phyloP scores from a whole-genome alignment of 2,113 vertebrate genomes.

The Synodontis membranacea region DNA sequence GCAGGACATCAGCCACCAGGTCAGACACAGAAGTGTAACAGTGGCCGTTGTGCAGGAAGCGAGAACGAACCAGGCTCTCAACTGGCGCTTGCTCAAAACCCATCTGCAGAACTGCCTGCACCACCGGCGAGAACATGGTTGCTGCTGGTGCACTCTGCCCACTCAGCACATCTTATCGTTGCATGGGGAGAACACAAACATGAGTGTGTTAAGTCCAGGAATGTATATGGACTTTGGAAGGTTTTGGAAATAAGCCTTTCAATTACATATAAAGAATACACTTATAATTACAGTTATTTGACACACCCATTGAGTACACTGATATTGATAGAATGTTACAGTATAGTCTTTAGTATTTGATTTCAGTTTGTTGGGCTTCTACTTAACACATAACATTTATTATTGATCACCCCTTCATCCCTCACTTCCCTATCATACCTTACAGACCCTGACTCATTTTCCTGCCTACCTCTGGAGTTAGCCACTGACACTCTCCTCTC shows the following conservation, averaged over 20 bases:
- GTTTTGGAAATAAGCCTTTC: too few relatives aligned
- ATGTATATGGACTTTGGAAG: too few relatives aligned
- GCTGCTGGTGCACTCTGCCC: slow-evolving; percentile 53
- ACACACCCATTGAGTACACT: background rate
- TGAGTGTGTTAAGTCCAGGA: background rate
- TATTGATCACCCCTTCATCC: too few relatives aligned
- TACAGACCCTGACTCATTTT: too few relatives aligned
- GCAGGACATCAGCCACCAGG: slow-evolving; percentile 74
- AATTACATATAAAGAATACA: background rate
- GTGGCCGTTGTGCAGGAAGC: slow-evolving; percentile 68
- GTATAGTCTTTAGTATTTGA: background rate
- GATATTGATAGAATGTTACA: background rate
- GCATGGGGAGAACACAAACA: background rate
- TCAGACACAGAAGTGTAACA: slow-evolving; percentile 71
- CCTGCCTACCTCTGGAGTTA: too few relatives aligned
- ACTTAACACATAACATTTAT: too few relatives aligned
- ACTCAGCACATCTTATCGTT: slow-evolving; percentile 50
- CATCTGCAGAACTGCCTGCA: slow-evolving; percentile 76
- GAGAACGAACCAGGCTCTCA: slow-evolving; percentile 70
- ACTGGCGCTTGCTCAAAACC: slow-evolving; percentile 73
- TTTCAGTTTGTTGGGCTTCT: background rate
- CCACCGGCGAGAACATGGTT: slow-evolving; percentile 63
- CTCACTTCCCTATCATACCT: too few relatives aligned
- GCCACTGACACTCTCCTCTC: too few relatives aligned
- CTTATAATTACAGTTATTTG: background rate